Percentiles rank a stretch among this genome's conserved stretches.
Evolutionary conservation across 2,888 invertebrate genomes (phyloP).

Genomic region (Podabrus alpinus): DNA sequence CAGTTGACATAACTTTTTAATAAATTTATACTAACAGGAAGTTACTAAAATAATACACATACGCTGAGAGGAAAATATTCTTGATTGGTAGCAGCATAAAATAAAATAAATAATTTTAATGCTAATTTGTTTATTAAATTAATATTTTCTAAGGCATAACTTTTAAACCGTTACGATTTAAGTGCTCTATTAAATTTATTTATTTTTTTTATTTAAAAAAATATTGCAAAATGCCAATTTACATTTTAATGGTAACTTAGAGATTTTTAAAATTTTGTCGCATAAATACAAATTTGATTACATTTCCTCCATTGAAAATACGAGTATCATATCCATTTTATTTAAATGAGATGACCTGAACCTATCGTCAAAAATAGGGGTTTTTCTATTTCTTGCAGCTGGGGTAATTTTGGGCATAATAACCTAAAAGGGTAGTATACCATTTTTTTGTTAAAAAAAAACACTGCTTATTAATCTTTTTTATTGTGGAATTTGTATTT

Average conservation of each 20-base stretch:
- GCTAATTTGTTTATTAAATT: neutral
- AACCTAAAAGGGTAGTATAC: no score
- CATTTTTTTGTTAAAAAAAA: neutral
- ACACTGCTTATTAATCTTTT: neutral
- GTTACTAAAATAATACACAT: neutral
- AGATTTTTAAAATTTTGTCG: neutral
- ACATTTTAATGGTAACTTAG: neutral
- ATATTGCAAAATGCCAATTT: neutral
- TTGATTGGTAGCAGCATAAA: neutral
- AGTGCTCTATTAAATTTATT: neutral
- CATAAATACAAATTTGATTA: neutral
- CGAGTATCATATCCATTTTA: neutral
- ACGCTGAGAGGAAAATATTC: neutral
- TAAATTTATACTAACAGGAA: neutral
- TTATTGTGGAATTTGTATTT: neutral
- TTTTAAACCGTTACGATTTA: neutral
- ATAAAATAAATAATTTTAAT: neutral
- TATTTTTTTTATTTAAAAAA: neutral
- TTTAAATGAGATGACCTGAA: neutral
- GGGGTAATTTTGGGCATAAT: neutral
- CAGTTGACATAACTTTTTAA: neutral
- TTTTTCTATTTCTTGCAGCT: neutral
- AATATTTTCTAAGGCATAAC: neutral
- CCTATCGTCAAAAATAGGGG: neutral
- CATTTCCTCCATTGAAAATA: neutral